Percentiles rank a stretch among this genome's conserved stretches.
phyloP scores from a whole-genome alignment of 2,797 vertebrate genomes.

The Tiaroga cobitis region DNA sequence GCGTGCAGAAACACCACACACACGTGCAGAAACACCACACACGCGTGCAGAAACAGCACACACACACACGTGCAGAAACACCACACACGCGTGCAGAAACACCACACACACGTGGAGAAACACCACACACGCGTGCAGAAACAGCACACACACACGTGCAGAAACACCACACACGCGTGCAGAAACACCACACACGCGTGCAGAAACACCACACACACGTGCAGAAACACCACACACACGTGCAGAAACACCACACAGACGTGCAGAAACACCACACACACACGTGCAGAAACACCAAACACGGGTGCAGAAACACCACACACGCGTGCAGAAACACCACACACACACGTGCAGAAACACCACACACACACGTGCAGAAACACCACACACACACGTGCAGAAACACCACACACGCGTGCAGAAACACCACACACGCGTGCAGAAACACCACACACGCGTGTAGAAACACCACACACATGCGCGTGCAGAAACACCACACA shows the following conservation, averaged over 20 bases:
- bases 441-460: slow-evolving; percentile 15
- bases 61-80: too few species aligned
- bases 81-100: neutral
- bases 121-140: too few species aligned
- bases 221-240: too few species aligned
- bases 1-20: too few species aligned
- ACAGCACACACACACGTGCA: slow-evolving; percentile 19
- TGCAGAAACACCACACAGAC: neutral
- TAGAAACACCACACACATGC: neutral
- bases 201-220: too few species aligned
- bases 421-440: slow-evolving; percentile 3
- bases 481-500: too few species aligned
- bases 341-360: slow-evolving; percentile 12
- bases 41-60: slow-evolving; percentile 11
- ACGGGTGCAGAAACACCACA: too few species aligned
- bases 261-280: slow-evolving; percentile 18
- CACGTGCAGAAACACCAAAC: too few species aligned
- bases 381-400: too few species aligned
- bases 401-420: too few species aligned
- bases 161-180: slow-evolving; percentile 14
- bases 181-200: neutral
- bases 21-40: neutral
- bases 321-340: neutral
- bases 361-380: neutral
- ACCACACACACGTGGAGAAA: too few species aligned